Evolutionary conservation across 2,113 vertebrate species (phyloP).

Genomic region (Madoqua kirkii): DNA sequence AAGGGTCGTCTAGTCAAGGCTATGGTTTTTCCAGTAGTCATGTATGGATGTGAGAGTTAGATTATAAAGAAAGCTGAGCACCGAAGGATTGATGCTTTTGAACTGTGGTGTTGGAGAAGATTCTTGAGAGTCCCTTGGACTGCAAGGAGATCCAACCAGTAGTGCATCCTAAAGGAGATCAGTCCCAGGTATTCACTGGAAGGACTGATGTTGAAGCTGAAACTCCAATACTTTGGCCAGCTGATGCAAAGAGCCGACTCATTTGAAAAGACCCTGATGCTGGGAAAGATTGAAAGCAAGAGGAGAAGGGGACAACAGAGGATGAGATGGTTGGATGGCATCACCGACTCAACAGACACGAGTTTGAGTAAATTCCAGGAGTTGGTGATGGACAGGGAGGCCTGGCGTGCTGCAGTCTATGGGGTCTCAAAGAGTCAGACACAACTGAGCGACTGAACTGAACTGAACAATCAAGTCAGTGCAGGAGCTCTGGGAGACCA

Average conservation of each 20-base stretch:
- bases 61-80: not conserved
- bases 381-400: not conserved
- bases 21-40: not conserved
- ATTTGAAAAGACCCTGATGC: not conserved
- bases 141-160: not conserved
- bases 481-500: accelerated
- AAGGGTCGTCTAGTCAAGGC: not conserved
- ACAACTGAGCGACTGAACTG: not conserved
- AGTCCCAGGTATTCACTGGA: not conserved
- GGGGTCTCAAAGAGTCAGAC: not conserved
- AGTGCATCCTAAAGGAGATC: not conserved
- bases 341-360: not conserved
- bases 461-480: not conserved
- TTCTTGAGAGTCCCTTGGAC: not conserved
- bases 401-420: not conserved
- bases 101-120: not conserved
- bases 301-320: not conserved
- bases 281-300: not conserved
- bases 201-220: not conserved
- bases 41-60: not conserved
- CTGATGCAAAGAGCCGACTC: not conserved
- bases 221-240: not conserved
- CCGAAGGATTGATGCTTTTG: not conserved
- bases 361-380: not conserved
- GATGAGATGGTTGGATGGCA: not conserved